Evolutionary conservation across 1,140 invertebrate genomes (phyloP).

Genomic region (Oppia nitens): DNA sequence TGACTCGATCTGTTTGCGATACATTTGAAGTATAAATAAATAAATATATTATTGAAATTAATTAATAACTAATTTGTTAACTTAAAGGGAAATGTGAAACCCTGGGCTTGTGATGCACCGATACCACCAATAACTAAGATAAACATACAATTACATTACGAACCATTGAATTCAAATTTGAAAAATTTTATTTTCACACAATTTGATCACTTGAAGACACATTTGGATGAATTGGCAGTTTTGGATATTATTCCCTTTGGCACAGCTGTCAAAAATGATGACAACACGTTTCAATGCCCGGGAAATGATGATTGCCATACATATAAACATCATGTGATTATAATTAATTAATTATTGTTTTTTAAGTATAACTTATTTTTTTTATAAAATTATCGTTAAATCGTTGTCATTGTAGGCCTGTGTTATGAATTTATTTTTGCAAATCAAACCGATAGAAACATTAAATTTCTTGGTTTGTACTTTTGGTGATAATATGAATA

Average conservation of each 20-base stretch:
- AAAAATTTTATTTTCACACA: not conserved
- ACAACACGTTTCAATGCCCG: not conserved
- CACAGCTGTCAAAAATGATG: not conserved
- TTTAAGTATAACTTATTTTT: no score
- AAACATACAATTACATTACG: slow-evolving; percentile 8
- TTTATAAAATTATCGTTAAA: not conserved
- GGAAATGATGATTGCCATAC: not conserved
- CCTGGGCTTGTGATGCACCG: slow-evolving; percentile 3
- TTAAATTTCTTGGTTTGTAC: not conserved
- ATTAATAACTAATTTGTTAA: not conserved
- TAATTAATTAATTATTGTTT: not conserved
- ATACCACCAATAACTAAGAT: not conserved
- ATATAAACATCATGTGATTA: not conserved
- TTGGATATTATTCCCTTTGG: slow-evolving; percentile 7
- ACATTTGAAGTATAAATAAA: not conserved
- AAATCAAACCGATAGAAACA: not conserved
- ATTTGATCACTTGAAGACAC: slow-evolving; percentile 1
- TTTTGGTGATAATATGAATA: slow-evolving; percentile 2
- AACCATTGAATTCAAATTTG: not conserved
- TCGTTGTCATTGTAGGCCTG: not conserved
- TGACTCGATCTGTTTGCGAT: slow-evolving; percentile 15
- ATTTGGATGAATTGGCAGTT: not conserved
- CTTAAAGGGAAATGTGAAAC: slow-evolving; percentile 10
- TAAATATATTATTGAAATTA: not conserved
- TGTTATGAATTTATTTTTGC: not conserved